Evolutionary conservation across 2,888 invertebrate genomes (phyloP).

Genomic region (Agonopterix alstromeriana): DNA sequence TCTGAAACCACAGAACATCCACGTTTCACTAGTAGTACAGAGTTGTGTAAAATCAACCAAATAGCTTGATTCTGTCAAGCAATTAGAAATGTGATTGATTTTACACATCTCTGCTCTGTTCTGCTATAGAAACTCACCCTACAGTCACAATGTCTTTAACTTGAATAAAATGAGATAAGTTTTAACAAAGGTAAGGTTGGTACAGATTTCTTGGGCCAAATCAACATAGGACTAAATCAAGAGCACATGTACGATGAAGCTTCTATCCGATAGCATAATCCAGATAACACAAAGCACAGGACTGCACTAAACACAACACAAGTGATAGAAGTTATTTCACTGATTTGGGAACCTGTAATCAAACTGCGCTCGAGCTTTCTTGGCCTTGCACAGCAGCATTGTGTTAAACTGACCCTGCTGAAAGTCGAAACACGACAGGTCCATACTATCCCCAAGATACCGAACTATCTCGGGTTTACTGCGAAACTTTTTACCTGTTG

Average conservation of each 20-base stretch:
- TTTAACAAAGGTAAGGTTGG: too few species aligned
- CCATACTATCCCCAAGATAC: constrained; percentile 85
- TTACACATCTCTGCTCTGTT: too few species aligned
- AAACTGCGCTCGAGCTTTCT: constrained; percentile 81
- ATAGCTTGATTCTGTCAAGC: too few species aligned
- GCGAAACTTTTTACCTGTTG: constrained; percentile 88
- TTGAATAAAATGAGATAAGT: too few species aligned
- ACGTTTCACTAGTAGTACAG: too few species aligned
- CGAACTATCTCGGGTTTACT: constrained; percentile 89
- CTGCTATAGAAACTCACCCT: too few species aligned
- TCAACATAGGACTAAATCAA: constrained; percentile 10
- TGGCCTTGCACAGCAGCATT: constrained; percentile 82
- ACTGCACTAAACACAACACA: constrained; percentile 71
- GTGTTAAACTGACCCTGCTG: constrained; percentile 86
- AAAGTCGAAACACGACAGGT: constrained; percentile 89
- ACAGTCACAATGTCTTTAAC: too few species aligned
- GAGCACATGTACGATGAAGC: constrained; percentile 19
- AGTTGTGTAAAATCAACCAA: too few species aligned
- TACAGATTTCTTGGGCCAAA: too few species aligned
- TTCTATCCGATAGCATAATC: constrained; percentile 29
- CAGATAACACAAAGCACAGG: constrained; percentile 58
- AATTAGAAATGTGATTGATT: too few species aligned
- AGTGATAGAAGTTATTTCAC: constrained; percentile 56
- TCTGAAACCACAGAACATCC: too few species aligned
- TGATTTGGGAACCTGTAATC: constrained; percentile 79